These are phyloP conservation scores for Acrobasis suavella DNA, from an alignment of 2,888 invertebrate species.

Conservation along the genomic window DNA sequence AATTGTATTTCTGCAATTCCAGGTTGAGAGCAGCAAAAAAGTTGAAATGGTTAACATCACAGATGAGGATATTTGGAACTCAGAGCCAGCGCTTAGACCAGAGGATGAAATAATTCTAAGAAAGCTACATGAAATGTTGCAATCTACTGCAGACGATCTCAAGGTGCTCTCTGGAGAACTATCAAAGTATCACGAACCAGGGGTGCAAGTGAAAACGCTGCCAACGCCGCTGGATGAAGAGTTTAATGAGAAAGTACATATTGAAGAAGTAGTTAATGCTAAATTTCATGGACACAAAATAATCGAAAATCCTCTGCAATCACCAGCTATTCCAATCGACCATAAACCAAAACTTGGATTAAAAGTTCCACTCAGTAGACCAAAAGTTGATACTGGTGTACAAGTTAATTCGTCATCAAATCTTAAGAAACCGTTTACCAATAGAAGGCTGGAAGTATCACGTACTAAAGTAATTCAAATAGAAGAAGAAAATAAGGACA, in stretches of 20 bases:
- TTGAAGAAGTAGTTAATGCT: constrained; percentile 76
- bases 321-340: constrained; percentile 36
- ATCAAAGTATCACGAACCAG: constrained; percentile 60
- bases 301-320: constrained; percentile 43
- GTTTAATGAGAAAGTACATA: constrained; percentile 74
- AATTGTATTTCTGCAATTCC: constrained; percentile 34
- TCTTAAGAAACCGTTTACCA: constrained; percentile 41
- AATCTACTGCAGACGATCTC: constrained; percentile 74
- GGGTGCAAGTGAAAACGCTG: constrained; percentile 55
- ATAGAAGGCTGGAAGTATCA: constrained; percentile 56
- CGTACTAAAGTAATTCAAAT: constrained; percentile 62
- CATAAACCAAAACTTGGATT: constrained; percentile 28
- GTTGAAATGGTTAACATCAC: constrained; percentile 73
- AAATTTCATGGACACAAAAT: constrained; percentile 74
- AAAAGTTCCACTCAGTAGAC: constrained; percentile 33
- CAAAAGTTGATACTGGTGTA: constrained; percentile 45
- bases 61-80: constrained; percentile 71
- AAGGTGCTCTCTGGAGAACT: constrained; percentile 71
- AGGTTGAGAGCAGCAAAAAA: constrained; percentile 76
- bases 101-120: constrained; percentile 73
- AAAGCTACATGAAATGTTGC: constrained; percentile 74
- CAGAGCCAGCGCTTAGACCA: constrained; percentile 67
- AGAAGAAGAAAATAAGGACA: constrained; percentile 45
- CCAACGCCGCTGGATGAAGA: constrained; percentile 72
- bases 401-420: constrained; percentile 43